phyloP scores from a whole-genome alignment of 2,888 invertebrate genomes.

The Pterobdella sp. region DNA sequence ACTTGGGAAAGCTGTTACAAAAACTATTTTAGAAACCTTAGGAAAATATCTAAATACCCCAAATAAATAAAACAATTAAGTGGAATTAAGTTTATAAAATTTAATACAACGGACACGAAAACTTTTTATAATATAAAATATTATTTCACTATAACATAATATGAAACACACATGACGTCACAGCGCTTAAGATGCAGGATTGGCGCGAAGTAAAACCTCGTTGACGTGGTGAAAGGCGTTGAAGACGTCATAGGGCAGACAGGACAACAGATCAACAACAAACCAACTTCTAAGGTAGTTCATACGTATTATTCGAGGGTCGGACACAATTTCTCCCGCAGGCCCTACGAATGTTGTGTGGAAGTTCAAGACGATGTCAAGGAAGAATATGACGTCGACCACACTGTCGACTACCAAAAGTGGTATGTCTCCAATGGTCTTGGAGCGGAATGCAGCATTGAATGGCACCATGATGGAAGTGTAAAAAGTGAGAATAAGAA shows the following conservation, averaged over 20 bases:
- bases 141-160: too few relatives aligned
- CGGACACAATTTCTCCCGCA: constrained; percentile 77
- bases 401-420: constrained; percentile 63
- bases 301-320: constrained; percentile 66
- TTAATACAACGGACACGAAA: too few relatives aligned
- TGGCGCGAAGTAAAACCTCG: too few relatives aligned
- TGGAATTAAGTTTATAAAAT: too few relatives aligned
- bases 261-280: constrained; percentile 94
- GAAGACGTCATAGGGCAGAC: constrained; percentile 99
- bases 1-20: too few relatives aligned
- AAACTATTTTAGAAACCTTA: too few relatives aligned
- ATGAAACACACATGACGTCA: too few relatives aligned
- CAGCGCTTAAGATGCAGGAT: too few relatives aligned
- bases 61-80: too few relatives aligned
- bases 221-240: constrained; percentile 68
- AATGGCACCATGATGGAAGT: constrained; percentile 97
- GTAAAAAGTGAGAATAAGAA: constrained; percentile 97
- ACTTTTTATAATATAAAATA: too few relatives aligned
- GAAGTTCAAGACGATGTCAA: constrained; percentile 99
- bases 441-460: constrained; percentile 99
- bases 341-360: constrained; percentile 98
- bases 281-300: constrained; percentile 99
- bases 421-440: constrained; percentile 62
- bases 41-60: too few relatives aligned
- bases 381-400: constrained; percentile 99